Conservation (phyloP, 2,888 invertebrate species). For the Cephus nigrinus region DNA sequence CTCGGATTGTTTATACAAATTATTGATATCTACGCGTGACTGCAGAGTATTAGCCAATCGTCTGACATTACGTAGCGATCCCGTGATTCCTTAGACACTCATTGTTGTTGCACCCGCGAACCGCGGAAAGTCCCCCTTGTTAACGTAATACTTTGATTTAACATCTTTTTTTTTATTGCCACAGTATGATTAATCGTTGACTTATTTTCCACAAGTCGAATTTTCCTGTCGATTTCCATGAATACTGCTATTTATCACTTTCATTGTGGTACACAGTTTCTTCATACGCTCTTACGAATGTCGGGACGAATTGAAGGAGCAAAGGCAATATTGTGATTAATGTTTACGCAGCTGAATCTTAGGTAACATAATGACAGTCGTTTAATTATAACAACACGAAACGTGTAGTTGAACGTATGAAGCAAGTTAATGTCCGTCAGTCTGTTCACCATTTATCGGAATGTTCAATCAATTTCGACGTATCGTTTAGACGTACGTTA, state of each 20-base stretch:
- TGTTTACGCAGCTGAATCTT: not conserved
- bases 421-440: not conserved
- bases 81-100: not conserved
- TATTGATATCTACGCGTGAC: slow-evolving; percentile 30
- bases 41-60: not conserved
- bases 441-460: not conserved
- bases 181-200: not conserved
- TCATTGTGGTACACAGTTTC: not conserved
- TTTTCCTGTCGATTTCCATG: not conserved
- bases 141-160: not conserved
- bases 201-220: not conserved
- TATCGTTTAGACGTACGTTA: not conserved
- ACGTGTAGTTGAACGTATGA: not conserved
- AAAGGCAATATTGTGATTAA: not conserved
- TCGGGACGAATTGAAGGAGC: not conserved
- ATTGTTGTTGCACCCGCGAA: not conserved
- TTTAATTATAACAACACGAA: not conserved
- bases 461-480: not conserved
- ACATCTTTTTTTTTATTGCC: not conserved
- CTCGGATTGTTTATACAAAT: slow-evolving; percentile 38
- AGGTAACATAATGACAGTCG: not conserved
- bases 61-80: not conserved
- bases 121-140: not conserved
- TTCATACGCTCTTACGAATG: not conserved
- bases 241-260: not conserved